Evolutionary conservation across 1,140 invertebrate genomes (phyloP), one percentile per base, ranked within the genome.

Genomic region (Cydia pomonella): DNA sequence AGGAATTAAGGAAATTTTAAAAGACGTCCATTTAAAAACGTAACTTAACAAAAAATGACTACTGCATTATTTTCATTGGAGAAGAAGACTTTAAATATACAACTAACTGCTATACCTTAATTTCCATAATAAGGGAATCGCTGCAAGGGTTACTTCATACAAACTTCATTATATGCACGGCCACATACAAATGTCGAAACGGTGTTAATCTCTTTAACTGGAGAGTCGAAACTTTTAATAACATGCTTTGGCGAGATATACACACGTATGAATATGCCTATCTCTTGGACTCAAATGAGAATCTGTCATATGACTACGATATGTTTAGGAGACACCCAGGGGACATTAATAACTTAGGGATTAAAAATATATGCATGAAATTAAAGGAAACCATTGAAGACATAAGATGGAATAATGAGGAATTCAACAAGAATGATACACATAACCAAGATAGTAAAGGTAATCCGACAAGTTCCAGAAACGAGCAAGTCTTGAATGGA

Each of bases 221-320:
- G 12, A 72, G 78, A 64, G 50, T 79, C 4, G 78, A 79, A 73
- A 76, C 38, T 5, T 79, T 76, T 73, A 79, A 79, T 64, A 76
- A 74, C 33, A 23, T 76, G 13, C 44, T 79, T 27, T 73, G 71
- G 21, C 47, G 62, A 10, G 76, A 77, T 44, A 69, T 69, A n/a
- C 13, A 66, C 21, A 75, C 69, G 3, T 21, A 79, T 75, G 71
- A 73, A 72, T 73, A 76, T 64, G 75, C 75, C 33, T 75, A 75
- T 47, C n/a, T 79, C 12, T 12, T 79, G 6, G 75, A 78, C n/a
- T n/a, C n/a, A n/a, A n/a, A n/a, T n/a, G n/a, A n/a, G n/a, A n/a
- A n/a, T n/a, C n/a, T n/a, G n/a, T 44, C 64, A 27, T 76, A 69
- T 74, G 59, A 76, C 27, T 13, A 13, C 25, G 27, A 9, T 29